Base-by-base conservation (phyloP, 2,888 invertebrate genomes). In the Cantharis rufa region DNA sequence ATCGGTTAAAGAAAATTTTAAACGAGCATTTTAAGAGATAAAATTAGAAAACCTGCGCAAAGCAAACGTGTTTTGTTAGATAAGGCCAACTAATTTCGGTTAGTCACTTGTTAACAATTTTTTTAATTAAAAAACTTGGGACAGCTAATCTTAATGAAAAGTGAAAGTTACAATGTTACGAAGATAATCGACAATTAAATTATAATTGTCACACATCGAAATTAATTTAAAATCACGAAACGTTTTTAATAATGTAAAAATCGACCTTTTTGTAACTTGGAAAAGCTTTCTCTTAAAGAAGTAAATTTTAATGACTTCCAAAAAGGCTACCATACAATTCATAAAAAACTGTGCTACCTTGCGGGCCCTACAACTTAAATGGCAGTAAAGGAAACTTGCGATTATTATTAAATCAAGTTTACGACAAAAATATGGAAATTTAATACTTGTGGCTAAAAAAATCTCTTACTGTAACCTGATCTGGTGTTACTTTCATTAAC, bases 281-380 rank as follows among this genome's bases (percentile, higher is more conserved):
- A 48, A 48, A n/a, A 48, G 48, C 72, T 72, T 76, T 76, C 76
- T 76, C 76, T 75, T 10, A 71, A 76, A 72, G 69, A 69, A 32
- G 15, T 62, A 64, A 18, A 18, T 62, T 75, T 75, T 72, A 75
- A 72, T 63, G 62, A 75, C 18, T 61, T 68, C 63, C 21, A 32
- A 74, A 70, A 70, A 70, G 21, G 70, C 66, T 10, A 69, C 71
- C 68, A 68, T 75, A 7, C 71, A 16, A 62, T 21, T 62, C 18
- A 75, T 69, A 71, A 68, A 75, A 62, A 64, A 28, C 16, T 75
- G 21, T 70, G 64, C 63, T 68, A 62, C 64, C 28, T 75, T 68
- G 61, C 48, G 21, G 15, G 75, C 71, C 70, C 72, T 72, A 48
- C 71, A 75, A 72, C 71, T 32, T 27, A 71, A 64, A 48, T 71